Conservation (phyloP, 2,888 invertebrate genomes). For the Hanleya hanleyi region DNA sequence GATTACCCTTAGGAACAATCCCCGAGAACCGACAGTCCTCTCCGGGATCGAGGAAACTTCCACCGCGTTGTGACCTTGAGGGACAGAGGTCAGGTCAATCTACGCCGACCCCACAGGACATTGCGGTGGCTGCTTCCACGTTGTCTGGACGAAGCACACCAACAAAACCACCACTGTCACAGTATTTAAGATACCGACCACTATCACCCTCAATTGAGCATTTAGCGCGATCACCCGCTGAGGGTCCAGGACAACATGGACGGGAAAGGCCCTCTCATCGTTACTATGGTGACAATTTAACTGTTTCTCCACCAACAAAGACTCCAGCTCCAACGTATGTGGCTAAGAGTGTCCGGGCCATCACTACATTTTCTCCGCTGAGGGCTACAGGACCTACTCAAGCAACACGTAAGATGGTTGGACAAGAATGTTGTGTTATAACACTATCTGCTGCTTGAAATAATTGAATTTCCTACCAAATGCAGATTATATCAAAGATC, state of each 20-base stretch:
- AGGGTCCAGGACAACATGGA: neutral
- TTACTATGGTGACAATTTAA: neutral
- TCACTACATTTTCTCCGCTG: conserved; percentile 50
- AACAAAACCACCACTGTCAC: conserved; percentile 7
- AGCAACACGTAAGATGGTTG: too few relatives aligned
- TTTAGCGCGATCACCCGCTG: neutral
- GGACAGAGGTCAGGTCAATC: neutral
- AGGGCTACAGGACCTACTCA: conserved; percentile 46
- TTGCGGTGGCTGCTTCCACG: neutral
- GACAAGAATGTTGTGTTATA: too few relatives aligned
- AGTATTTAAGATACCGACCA: neutral
- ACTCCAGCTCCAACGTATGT: conserved; percentile 53
- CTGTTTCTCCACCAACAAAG: neutral
- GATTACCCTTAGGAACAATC: conserved; percentile 51
- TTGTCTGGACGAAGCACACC: neutral
- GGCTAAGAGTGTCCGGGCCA: conserved; percentile 52
- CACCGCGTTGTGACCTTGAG: neutral
- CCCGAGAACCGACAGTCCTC: conserved; percentile 56
- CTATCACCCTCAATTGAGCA: neutral
- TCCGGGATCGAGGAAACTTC: neutral
- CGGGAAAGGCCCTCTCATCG: neutral
- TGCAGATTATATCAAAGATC: too few relatives aligned
- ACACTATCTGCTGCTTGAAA: too few relatives aligned
- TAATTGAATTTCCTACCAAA: too few relatives aligned
- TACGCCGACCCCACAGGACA: neutral